Evolutionary conservation across 2,888 invertebrate genomes (phyloP), one percentile per base, ranked within the genome.

Genomic region (Thelaira solivaga): DNA sequence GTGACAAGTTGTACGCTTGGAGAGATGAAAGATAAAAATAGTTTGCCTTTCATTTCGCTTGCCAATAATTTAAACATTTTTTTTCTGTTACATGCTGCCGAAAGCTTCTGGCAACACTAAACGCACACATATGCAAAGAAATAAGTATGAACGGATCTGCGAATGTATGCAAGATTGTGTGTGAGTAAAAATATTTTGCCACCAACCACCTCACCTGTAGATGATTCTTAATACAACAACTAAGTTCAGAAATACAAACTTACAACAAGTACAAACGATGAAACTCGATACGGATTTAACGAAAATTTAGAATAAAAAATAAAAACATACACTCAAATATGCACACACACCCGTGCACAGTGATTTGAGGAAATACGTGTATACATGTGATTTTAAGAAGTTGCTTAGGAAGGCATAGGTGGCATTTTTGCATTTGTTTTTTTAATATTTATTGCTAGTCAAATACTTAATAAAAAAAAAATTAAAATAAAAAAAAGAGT

Each of bases 121-220:
- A 61, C 39, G 55, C 65, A 59, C 16, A 51, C 6, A 16, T 45
- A 41, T n/a, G n/a, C 22, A 59, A 10, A 26, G 16, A 13, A 47
- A 55, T 20, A 47, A 64, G 55, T 45, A 62, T 47, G 43, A 64
- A 39, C 36, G 49, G 26, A 64, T 49, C 24, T 16, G 22, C 20
- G 26, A 29, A 45, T 4, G 22, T 29, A 18, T 59, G 41, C 29
- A 41, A 20, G 51, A n/a, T n/a, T n/a, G n/a, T n/a, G n/a, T n/a
- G n/a, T n/a, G n/a, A n/a, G n/a, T 57, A 11, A 20, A 11, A 8
- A 41, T 55, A 51, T n/a, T n/a, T n/a, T n/a, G n/a, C n/a, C n/a
- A n/a, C n/a, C 68, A 39, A 51, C 68, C 55, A 64, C 62, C 41
- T 69, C 34, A 39, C 53, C 71, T 64, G 59, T 71, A 71, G 76